phyloP scores from a whole-genome alignment of 2,113 vertebrate genomes.

The Pteruthius melanotis region DNA sequence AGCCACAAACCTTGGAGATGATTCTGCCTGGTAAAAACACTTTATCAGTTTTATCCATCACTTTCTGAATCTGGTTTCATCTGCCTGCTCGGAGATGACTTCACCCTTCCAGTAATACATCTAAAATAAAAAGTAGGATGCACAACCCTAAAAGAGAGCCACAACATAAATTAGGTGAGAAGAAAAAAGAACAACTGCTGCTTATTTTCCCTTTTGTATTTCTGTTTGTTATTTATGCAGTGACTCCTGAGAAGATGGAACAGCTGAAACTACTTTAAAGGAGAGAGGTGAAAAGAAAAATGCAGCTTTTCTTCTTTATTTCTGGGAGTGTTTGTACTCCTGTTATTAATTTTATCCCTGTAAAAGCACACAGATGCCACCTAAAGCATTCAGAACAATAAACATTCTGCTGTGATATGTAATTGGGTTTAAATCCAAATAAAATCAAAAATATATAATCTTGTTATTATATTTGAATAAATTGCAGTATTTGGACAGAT shows the following conservation, averaged over 20 bases:
- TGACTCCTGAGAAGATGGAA: background rate
- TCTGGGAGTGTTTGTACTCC: background rate
- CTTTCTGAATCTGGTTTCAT: background rate
- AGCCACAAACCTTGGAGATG: constrained; percentile 16
- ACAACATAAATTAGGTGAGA: background rate
- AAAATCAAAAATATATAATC: background rate
- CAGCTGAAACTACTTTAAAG: background rate
- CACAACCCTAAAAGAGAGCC: background rate
- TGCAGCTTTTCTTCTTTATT: background rate
- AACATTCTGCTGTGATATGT: background rate
- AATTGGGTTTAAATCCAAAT: background rate
- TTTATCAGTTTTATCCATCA: constrained; percentile 17
- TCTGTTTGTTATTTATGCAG: background rate
- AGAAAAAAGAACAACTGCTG: background rate
- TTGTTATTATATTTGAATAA: background rate
- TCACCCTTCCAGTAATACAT: background rate
- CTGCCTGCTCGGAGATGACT: background rate
- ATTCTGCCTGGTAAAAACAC: background rate
- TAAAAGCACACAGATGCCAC: background rate
- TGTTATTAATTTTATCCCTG: background rate
- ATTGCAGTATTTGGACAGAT: background rate
- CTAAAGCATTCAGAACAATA: background rate
- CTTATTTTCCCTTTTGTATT: background rate
- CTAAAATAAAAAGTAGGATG: background rate
- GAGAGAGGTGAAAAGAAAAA: background rate